Conservation (phyloP, 2,888 invertebrate genomes). For the Lycaena phlaeas region DNA sequence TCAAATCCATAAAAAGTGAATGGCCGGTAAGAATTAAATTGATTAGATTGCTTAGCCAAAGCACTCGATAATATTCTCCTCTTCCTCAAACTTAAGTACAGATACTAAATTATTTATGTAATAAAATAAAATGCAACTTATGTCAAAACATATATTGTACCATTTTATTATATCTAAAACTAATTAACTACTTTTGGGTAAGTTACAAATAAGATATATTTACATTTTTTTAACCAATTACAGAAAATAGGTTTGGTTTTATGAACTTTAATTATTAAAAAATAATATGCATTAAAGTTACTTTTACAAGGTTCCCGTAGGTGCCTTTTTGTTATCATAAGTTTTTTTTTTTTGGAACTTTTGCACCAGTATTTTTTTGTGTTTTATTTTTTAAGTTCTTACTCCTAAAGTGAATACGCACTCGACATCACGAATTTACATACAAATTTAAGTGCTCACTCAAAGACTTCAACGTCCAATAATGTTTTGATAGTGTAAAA, state of each 20-base stretch:
- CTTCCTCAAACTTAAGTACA: no score
- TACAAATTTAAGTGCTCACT: not conserved
- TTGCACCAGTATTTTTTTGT: conserved; percentile 3
- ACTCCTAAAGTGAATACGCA: not conserved
- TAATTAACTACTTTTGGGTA: conserved; percentile 19
- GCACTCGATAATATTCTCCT: no score
- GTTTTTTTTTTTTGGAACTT: conserved; percentile 7
- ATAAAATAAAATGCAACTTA: conserved; percentile 14
- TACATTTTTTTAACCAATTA: conserved; percentile 21
- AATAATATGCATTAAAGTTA: conserved; percentile 14
- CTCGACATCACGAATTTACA: not conserved
- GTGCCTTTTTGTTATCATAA: not conserved
- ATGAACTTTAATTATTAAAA: conserved; percentile 13
- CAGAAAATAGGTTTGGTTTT: conserved; percentile 14
- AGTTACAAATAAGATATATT: conserved; percentile 20
- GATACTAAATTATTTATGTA: not conserved
- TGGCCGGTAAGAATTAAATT: no score
- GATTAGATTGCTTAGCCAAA: no score
- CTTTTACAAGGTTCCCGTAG: not conserved
- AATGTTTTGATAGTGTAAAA: not conserved
- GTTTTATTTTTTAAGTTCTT: conserved; percentile 1
- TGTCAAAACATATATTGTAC: conserved; percentile 27
- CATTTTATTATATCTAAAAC: conserved; percentile 21
- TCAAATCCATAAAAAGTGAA: no score
- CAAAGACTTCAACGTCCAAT: not conserved